These are phyloP conservation scores for Caenorhabditis auriculariae DNA, from an alignment of 2,888 invertebrate species.

Conservation along the genomic window DNA sequence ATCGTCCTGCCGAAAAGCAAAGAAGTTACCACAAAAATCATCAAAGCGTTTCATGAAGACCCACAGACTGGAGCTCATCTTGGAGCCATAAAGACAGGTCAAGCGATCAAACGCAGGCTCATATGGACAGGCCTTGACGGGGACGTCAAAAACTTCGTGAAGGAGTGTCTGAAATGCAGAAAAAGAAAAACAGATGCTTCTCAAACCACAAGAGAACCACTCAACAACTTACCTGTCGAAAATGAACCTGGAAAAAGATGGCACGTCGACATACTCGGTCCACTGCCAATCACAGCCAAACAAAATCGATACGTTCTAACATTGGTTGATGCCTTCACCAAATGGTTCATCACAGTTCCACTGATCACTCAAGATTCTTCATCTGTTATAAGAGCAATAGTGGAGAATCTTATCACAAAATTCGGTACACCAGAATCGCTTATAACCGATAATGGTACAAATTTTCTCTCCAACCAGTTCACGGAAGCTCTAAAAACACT, in stretches of 20 bases:
- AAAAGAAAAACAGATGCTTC: conserved; percentile 3
- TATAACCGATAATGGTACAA: conserved; percentile 7
- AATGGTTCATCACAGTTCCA: conserved; percentile 1
- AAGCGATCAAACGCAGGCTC: neutral
- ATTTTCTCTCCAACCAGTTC: conserved; percentile 1
- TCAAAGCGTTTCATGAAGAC: conserved; percentile 4
- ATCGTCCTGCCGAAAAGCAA: conserved; percentile 6
- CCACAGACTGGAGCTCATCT: conserved; percentile 8
- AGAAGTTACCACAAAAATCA: neutral
- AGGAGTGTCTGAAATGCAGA: conserved; percentile 3
- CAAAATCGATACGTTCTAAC: conserved; percentile 5
- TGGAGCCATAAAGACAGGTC: conserved; percentile 5
- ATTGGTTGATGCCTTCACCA: conserved; percentile 4
- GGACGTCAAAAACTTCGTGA: neutral
- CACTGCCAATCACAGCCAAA: conserved; percentile 2
- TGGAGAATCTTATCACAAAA: neutral
- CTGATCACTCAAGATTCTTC: neutral
- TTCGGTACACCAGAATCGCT: conserved; percentile 3
- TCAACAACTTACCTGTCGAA: neutral
- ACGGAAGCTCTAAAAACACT: neutral
- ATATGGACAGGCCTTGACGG: conserved; percentile 5
- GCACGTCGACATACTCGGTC: conserved; percentile 12
- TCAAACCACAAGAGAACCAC: conserved; percentile 5
- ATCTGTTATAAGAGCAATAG: neutral
- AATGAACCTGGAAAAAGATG: conserved; percentile 2